A percentile compares a stretch with the other conserved stretches of the same genome.
These are phyloP conservation scores for Latrodectus elegans DNA, from an alignment of 2,888 invertebrate species.

Conservation along the genomic window DNA sequence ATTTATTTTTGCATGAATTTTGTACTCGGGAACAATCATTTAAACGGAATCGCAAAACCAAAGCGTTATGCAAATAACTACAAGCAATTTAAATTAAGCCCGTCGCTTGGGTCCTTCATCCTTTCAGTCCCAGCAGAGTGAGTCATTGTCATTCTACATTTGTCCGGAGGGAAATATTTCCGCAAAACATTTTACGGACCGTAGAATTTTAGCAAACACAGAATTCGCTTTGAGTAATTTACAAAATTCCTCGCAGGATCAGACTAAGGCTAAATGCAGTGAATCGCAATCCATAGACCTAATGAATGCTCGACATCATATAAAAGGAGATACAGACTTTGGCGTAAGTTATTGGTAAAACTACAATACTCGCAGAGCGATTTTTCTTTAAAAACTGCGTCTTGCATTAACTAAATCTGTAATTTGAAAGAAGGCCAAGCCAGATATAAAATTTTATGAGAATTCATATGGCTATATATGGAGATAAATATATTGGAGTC, in stretches of 20 bases:
- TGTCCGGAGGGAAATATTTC: constrained; percentile 52
- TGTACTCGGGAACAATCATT: constrained; percentile 3
- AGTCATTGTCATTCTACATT: constrained; percentile 38
- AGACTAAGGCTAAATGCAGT: constrained; percentile 22
- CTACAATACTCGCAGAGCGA: constrained; percentile 4
- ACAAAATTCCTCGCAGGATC: constrained; percentile 28
- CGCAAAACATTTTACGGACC: constrained; percentile 53
- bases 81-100: constrained; percentile 35
- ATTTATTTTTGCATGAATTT: constrained; percentile 7
- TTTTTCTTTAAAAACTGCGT: constrained; percentile 12
- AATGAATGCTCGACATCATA: constrained; percentile 48
- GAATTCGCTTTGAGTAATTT: constrained; percentile 43
- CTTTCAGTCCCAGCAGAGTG: constrained; percentile 5
- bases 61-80: constrained; percentile 19
- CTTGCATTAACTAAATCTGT: constrained; percentile 3
- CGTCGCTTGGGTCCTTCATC: not conserved
- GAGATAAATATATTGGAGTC: no score
- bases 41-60: constrained; percentile 33
- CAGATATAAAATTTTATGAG: constrained; percentile 31
- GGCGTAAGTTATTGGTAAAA: constrained; percentile 43
- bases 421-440: constrained; percentile 11
- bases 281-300: constrained; percentile 46
- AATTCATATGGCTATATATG: no score
- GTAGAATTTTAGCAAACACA: constrained; percentile 28
- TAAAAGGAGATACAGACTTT: constrained; percentile 1